Evolutionary conservation across 2,113 vertebrate species (phyloP).

Genomic region (Pelecanoides urinatrix): DNA sequence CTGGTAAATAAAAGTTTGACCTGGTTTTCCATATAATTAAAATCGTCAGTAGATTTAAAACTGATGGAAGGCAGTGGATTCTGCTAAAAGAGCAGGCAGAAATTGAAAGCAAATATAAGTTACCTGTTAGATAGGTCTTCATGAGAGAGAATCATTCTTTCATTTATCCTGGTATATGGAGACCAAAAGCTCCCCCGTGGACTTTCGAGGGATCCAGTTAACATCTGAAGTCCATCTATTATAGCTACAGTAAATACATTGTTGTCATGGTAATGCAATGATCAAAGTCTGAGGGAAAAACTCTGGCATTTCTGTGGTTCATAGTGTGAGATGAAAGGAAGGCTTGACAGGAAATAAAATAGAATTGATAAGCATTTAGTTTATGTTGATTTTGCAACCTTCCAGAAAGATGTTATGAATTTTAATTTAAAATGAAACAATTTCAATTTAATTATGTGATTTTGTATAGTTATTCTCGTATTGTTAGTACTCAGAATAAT

Average conservation of each 20-base stretch:
- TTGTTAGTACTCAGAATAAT: background rate
- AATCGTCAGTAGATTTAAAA: background rate
- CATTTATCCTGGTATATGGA: background rate
- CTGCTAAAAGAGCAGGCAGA: background rate
- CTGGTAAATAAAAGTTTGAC: background rate
- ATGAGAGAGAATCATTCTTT: background rate
- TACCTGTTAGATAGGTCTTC: background rate
- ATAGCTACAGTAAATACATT: background rate
- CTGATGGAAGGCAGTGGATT: background rate
- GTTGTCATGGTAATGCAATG: conserved; percentile 30
- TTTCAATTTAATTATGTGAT: background rate
- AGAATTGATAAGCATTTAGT: background rate
- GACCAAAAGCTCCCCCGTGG: background rate
- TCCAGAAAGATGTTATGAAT: background rate
- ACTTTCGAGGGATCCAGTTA: background rate
- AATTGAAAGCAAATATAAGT: background rate
- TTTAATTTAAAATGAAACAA: background rate
- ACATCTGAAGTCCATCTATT: background rate
- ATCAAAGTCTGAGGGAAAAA: background rate
- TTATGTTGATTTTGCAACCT: background rate
- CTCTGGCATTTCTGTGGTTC: background rate
- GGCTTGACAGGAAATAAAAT: background rate
- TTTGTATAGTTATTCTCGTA: background rate
- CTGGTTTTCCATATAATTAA: background rate
- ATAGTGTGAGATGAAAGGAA: background rate